phyloP scores from a whole-genome alignment of 2,888 invertebrate genomes.

The Drosophila bunnanda region DNA sequence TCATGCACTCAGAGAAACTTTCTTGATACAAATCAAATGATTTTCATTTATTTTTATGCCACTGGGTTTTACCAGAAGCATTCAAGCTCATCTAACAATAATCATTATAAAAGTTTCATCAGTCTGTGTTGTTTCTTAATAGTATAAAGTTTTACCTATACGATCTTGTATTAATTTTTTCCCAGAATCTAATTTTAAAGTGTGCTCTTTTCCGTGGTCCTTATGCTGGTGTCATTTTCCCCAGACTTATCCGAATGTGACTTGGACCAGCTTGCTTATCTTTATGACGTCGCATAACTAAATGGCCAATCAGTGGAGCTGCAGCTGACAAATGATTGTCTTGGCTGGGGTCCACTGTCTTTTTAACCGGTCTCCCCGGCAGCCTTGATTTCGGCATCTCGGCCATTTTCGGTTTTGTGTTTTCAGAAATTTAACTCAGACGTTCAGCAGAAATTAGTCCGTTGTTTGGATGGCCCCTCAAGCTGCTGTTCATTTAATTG shows the following conservation, averaged over 20 bases:
- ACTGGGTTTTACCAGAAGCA: neutral
- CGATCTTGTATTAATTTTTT: neutral
- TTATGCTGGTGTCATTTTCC: slow-evolving; percentile 19
- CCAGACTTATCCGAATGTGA: slow-evolving; percentile 22
- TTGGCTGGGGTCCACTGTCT: slow-evolving; percentile 4
- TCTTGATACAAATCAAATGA: neutral
- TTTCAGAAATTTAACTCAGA: slow-evolving; percentile 25
- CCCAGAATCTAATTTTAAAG: neutral
- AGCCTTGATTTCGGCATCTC: slow-evolving; percentile 9
- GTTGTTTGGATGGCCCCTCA: slow-evolving; percentile 16
- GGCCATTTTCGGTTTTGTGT: slow-evolving; percentile 17
- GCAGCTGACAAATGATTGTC: slow-evolving; percentile 58
- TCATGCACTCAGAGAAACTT: slow-evolving; percentile 3
- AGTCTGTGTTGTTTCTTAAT: neutral
- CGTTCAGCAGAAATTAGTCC: slow-evolving; percentile 21
- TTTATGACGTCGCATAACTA: slow-evolving; percentile 71
- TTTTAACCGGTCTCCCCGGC: neutral
- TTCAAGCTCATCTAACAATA: neutral
- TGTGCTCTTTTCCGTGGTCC: neutral
- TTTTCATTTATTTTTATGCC: neutral
- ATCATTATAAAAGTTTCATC: neutral
- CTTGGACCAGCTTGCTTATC: slow-evolving; percentile 56
- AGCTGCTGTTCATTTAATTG: slow-evolving; percentile 13
- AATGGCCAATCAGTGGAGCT: slow-evolving; percentile 68
- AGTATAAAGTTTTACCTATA: neutral